Evolutionary conservation across 2,113 vertebrate genomes (phyloP).

Genomic region (Lepus europaeus): DNA sequence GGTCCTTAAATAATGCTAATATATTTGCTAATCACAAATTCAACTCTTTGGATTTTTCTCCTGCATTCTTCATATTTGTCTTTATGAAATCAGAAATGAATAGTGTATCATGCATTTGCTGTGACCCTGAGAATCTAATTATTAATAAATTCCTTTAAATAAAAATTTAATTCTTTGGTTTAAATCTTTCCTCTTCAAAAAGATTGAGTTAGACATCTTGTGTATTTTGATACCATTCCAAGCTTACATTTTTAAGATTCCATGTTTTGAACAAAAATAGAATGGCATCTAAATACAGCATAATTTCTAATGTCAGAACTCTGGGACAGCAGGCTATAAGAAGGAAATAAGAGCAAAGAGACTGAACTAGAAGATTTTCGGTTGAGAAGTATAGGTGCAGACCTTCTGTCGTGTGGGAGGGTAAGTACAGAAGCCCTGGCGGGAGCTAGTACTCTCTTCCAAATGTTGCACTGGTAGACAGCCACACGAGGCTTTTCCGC

Average conservation of each 20-base stretch:
- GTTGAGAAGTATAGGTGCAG: neutral
- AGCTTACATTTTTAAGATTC: neutral
- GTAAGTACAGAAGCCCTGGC: neutral
- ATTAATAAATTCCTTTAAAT: too few species aligned
- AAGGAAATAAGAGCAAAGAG: neutral
- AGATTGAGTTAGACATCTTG: constrained; percentile 3
- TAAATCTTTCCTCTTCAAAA: constrained; percentile 33
- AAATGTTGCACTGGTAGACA: neutral
- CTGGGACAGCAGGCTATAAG: neutral
- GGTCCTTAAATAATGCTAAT: neutral
- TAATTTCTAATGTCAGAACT: neutral
- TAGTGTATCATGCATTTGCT: too few species aligned
- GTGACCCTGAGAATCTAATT: too few species aligned
- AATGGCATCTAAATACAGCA: neutral
- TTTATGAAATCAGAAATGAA: too few species aligned
- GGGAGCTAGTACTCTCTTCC: neutral
- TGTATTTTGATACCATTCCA: neutral
- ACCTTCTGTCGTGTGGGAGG: neutral
- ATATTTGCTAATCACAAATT: too few species aligned
- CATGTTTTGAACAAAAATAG: neutral
- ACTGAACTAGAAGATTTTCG: neutral
- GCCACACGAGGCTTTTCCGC: neutral
- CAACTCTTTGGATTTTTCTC: too few species aligned
- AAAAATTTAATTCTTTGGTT: neutral
- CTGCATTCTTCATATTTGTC: too few species aligned